Conservation (phyloP, 1,140 invertebrate genomes). For the Sitophilus oryzae region DNA sequence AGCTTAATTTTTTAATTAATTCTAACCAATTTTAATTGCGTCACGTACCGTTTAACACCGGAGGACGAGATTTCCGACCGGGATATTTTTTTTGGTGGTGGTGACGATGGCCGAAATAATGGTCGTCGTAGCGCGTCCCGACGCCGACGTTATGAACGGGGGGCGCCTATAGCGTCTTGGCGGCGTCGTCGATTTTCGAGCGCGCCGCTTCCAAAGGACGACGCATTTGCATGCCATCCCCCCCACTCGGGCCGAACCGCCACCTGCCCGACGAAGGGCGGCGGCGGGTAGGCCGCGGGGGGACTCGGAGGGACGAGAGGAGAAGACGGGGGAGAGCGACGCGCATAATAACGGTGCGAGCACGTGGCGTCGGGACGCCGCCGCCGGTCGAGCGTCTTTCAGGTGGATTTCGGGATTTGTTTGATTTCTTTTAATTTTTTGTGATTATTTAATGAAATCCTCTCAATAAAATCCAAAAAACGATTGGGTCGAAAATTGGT, state of each 20-base stretch:
- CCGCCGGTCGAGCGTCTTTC: too few species aligned
- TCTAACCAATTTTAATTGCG: too few species aligned
- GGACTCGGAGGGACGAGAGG: background rate
- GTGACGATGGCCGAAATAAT: conserved; percentile 8
- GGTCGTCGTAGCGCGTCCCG: too few species aligned
- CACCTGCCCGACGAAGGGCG: background rate
- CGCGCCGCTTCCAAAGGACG: conserved; percentile 25
- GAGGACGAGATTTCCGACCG: too few species aligned
- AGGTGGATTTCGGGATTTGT: too few species aligned
- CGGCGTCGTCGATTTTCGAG: conserved; percentile 23
- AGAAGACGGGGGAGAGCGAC: background rate
- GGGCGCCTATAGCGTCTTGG: conserved; percentile 25
- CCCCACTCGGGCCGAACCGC: background rate
- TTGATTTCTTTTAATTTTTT: too few species aligned
- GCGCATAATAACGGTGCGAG: background rate
- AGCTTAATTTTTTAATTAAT: too few species aligned
- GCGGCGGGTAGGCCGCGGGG: conserved; percentile 15
- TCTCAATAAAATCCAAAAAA: too few species aligned
- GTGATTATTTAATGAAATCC: too few species aligned
- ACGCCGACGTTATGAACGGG: conserved; percentile 14
- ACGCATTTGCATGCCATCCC: conserved; percentile 27
- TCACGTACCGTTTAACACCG: too few species aligned
- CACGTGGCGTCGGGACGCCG: background rate
- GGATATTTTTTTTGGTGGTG: background rate
- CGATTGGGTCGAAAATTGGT: too few species aligned